Base-by-base conservation (phyloP, 35 echinoderm and acorn worm species). In the Ophiothrix spiculata region DNA sequence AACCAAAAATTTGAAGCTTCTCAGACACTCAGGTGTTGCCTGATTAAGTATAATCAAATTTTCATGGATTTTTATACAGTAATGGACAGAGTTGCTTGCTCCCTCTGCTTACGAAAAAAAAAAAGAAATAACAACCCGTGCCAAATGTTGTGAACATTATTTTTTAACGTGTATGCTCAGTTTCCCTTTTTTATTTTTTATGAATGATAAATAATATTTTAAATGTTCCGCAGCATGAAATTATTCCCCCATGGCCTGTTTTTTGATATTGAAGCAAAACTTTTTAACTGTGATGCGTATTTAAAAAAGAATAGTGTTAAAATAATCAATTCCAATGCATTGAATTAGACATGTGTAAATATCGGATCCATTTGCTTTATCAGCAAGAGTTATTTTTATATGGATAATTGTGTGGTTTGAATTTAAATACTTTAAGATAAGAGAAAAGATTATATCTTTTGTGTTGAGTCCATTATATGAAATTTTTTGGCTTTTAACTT, bases 301-400 rank as follows among this genome's bases (percentile, higher is more conserved):
- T n/a, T n/a, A n/a, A n/a, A 4, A 69, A 69, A 69, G 29, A 69
- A 69, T 15, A 69, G 60, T 69, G 60, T 69, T 69, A 69, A 69
- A 69, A 69, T 8, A 54, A 25, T 4, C 2, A 69, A 69, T n/a
- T 69, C 60, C 60, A 69, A 69, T 69, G 60, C 60, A 69, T 49
- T 69, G 60, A 69, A 49, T 49, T 69, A 25, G 1, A 69, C 42
- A 49, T 69, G 60, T 69, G 60, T 69, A 69, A 69, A 69, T 69
- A 69, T 69, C 29, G 60, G 60, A 69, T 25, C 60, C 60, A 69
- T 69, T 69, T 69, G 2, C 25, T 15, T 69, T 69, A 69, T 69
- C 60, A 69, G 60, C 60, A 69, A 69, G 25, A 69, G 60, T 69
- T 69, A 69, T 69, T 69, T 49, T 69, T 69, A 69, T 69, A 69